Base-by-base conservation (phyloP, 2,888 invertebrate genomes). In the Caradrina clavipalpis region DNA sequence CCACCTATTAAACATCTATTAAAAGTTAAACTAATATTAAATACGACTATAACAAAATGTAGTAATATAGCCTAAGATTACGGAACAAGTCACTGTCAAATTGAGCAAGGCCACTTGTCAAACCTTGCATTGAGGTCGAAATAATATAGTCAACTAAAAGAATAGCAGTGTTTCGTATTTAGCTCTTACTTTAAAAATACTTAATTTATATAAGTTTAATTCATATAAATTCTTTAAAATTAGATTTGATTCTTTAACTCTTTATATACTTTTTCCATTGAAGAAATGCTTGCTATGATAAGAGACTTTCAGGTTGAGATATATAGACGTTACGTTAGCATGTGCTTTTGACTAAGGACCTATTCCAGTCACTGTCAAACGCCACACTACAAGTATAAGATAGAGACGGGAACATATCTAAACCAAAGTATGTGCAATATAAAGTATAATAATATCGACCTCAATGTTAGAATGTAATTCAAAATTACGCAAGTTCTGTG, bases 71-170 rank as follows among this genome's bases (percentile, higher is more conserved):
- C 15, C n/a, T 56, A 56, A 54, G n/a, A 69, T 73, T 78, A 54
- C 78, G 71, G 73, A 84, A 82, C 73, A 26, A 54, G 56, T 10
- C 17, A 50, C 61, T 71, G 72, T 73, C 69, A 74, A 80, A 73
- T 65, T 75, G 42, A 60, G 47, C 76, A 49, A 74, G 78, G 78
- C 49, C 76, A 82, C 54, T 39, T 66, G 57, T 54, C 63, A 69
- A 66, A 78, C 73, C 75, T 77, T 84, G 72, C 31, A 42, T 35
- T 74, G 49, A 78, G 80, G 76, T 69, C 69, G 26, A 64, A 70
- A 66, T 31, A 45, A 45, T 45, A 17, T 17, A 62, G 50, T 56
- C 54, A 67, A 69, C 54, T 57, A 47, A 47, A 68, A 72, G 26
- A 66, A 66, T 75, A 35, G 0, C n/a, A 54, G n/a, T 50, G 2